Base-by-base conservation (phyloP, 1,140 invertebrate species). In the Lepidurus couesii region DNA sequence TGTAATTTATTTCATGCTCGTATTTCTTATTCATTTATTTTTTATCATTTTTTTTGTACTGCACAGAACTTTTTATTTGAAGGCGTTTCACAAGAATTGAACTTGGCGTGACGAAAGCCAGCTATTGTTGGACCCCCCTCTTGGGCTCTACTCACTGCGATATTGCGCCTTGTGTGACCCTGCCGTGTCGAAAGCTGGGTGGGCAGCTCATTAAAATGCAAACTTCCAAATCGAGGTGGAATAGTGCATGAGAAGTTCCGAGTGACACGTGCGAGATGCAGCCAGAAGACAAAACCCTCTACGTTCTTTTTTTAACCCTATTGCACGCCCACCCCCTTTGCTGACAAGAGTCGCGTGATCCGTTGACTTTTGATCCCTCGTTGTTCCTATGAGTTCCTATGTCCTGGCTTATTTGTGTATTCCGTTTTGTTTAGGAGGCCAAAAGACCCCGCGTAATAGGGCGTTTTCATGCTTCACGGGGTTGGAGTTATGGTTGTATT, bases 151-250 rank as follows among this genome's bases (percentile, higher is more conserved):
- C 47, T 13, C 6, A 65, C 53, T 65, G 16, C 16, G 53, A 21
- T 65, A 65, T 65, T 21, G 53, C 53, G 53, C 21, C 13, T 9
- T 65, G 13, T 65, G 53, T 65, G 53, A 65, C 16, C 53, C 16
- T 16, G 53, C 53, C 53, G 13, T 65, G 53, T 65, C 53, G 53
- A 65, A 65, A 65, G 53, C 21, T 65, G 53, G 53, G 53, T 65
- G 53, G 53, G 53, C 53, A 65, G 53, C 53, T 65, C 53, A 65
- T 65, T 65, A 65, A 65, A 65, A 65, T 65, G 53, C 53, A 65
- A 65, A 65, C 53, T 65, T 65, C 53, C 53, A 65, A 65, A 65
- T 65, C 53, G 53, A 65, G 53, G 53, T 65, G 53, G 53, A 65
- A 65, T 13, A 13, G 53, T 21, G 53, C 21, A 65, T 13, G 53